Evolutionary conservation across 2,888 invertebrate species (phyloP).

Genomic region (Habroteleia sp.): DNA sequence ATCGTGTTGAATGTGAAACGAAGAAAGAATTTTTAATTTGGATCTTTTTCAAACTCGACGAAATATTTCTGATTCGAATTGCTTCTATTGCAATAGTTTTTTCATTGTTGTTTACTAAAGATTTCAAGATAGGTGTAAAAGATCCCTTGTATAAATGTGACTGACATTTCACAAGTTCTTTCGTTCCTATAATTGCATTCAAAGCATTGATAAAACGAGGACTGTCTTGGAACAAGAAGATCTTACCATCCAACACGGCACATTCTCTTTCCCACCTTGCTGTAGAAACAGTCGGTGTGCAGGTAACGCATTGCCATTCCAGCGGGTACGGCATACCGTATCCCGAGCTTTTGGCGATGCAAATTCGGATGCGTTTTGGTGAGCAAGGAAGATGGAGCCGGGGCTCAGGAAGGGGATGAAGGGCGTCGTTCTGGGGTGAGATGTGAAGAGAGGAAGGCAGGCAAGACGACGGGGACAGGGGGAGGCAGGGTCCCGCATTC

Average conservation of each 20-base stretch:
- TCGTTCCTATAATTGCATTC: too few relatives aligned
- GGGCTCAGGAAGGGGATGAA: slow-evolving; percentile 49
- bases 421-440: slow-evolving; percentile 54
- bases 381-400: slow-evolving; percentile 63
- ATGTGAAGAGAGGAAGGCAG: slow-evolving; percentile 50
- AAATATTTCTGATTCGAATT: too few relatives aligned
- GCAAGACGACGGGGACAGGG: slow-evolving; percentile 46
- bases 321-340: slow-evolving; percentile 27
- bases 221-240: too few relatives aligned
- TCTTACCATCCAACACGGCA: neutral
- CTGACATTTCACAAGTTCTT: too few relatives aligned
- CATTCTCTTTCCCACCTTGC: slow-evolving; percentile 1
- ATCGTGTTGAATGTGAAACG: too few relatives aligned
- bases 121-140: too few relatives aligned
- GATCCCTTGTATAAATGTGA: too few relatives aligned
- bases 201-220: too few relatives aligned
- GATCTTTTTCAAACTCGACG: too few relatives aligned
- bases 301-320: slow-evolving; percentile 43
- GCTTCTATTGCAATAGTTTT: too few relatives aligned
- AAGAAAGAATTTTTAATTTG: too few relatives aligned
- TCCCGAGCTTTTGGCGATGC: slow-evolving; percentile 68
- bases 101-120: too few relatives aligned
- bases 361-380: slow-evolving; percentile 70
- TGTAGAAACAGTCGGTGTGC: neutral
- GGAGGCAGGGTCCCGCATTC: slow-evolving; percentile 79